Evolutionary conservation across 2,797 vertebrate genomes (phyloP), one percentile per base, ranked within the genome.

Genomic region (Scomberomorus guttatus): DNA sequence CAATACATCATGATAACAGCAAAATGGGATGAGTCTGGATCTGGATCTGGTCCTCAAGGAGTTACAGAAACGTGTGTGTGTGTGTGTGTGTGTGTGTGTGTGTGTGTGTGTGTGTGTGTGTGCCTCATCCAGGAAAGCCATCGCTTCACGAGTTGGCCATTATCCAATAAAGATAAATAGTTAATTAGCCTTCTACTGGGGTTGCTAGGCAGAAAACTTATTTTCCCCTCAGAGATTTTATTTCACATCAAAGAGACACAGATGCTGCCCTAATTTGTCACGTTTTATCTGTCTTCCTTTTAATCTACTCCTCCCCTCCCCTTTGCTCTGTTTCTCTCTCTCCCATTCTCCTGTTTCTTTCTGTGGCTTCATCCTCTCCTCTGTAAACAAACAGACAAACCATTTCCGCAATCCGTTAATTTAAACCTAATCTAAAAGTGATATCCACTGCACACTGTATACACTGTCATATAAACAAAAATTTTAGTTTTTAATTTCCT

Each of bases 341-440:
- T 1, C 8, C 13, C n/a, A 70, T 32, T 64, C 62, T 77, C 77
- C 68, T 29, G 44, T 75, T 82, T 55, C 74, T 72, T 55, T 82
- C 52, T 54, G 66, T 51, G 67, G 77, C 44, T 85, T 89, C 73
- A 84, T 85, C 74, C 51, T 80, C 68, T 81, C 44, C 63, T 81
- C 71, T 60, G 39, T 89, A 91, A 94, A 90, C 85, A 94, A 92
- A 88, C 85, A 73, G 72, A 66, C 27, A 67, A 90, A 87, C 39
- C 1, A 34, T 83, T 89, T 88, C 89, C 85, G 48, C 72, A 59
- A 1, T 27, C 50, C 25, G 27, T 39, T 62, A 56, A 65, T 48
- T 75, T 24, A 64, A 71, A 72, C 32, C n/a, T 39, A 74, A 86
- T 73, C 74, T 74, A 46, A 77, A 58, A 55, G 12, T 13, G 42